Percentiles rank a stretch among this genome's conserved stretches.
Evolutionary conservation across 2,797 vertebrate species (phyloP).

Genomic region (Squalus acanthias): DNA sequence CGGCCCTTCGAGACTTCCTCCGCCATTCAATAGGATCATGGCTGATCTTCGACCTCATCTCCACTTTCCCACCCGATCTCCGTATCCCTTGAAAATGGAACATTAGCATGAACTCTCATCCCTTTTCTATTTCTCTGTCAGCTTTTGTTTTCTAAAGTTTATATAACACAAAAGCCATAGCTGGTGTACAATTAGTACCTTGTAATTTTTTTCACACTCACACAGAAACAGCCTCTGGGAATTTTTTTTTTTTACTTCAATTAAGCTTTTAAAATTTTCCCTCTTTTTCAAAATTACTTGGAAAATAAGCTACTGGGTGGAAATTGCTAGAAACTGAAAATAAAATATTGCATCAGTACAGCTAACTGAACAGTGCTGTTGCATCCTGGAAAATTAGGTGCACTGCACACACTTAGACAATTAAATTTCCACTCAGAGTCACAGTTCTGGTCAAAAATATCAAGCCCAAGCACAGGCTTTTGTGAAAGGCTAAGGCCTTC

Average conservation of each 20-base stretch:
- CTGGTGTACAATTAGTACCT: not conserved
- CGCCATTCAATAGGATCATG: too few species aligned
- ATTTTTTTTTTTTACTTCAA: not conserved
- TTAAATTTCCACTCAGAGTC: not conserved
- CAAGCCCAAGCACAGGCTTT: not conserved
- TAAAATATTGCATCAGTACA: not conserved
- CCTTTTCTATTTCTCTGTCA: not conserved
- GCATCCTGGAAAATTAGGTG: not conserved
- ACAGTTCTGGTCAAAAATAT: not conserved
- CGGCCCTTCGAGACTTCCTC: too few species aligned
- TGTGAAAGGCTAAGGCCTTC: not conserved
- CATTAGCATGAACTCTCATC: not conserved
- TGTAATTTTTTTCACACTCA: not conserved
- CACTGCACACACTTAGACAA: not conserved
- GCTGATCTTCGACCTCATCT: too few species aligned
- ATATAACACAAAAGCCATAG: not conserved
- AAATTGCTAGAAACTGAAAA: not conserved
- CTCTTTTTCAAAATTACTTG: not conserved
- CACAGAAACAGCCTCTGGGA: not conserved
- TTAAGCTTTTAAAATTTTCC: not conserved
- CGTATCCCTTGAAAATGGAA: not conserved
- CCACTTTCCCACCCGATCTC: too few species aligned
- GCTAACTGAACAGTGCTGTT: not conserved
- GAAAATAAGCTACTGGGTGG: not conserved
- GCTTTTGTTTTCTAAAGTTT: not conserved